phyloP scores from a whole-genome alignment of 2,888 invertebrate species.

The Meandrusa payeni region DNA sequence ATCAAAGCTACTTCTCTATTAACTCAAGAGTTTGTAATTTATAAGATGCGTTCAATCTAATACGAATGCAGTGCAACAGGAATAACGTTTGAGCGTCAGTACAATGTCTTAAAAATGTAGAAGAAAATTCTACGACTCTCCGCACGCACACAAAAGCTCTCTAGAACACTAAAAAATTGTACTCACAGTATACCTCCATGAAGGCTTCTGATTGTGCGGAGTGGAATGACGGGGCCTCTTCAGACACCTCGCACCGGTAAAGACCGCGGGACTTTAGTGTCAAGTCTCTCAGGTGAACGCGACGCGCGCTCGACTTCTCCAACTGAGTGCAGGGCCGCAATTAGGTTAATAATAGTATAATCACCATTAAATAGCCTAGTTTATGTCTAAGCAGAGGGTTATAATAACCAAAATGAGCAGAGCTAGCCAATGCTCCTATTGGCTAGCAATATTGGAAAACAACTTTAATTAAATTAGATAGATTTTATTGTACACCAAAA shows the following conservation, averaged over 20 bases:
- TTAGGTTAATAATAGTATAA: conserved; percentile 23
- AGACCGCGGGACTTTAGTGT: conserved; percentile 86
- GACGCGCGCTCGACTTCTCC: conserved; percentile 83
- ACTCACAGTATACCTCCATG: conserved; percentile 88
- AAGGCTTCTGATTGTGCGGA: conserved; percentile 86
- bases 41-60: too few species aligned
- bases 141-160: conserved; percentile 10
- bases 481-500: too few species aligned
- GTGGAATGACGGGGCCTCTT: conserved; percentile 89
- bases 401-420: conserved; percentile 12
- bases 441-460: conserved; percentile 2
- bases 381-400: conserved; percentile 5
- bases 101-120: conserved; percentile 1
- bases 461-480: not conserved
- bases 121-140: conserved; percentile 3
- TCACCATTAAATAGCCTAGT: conserved; percentile 17
- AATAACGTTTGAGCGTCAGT: too few species aligned
- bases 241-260: conserved; percentile 88
- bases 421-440: conserved; percentile 1
- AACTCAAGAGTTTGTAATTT: too few species aligned
- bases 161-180: conserved; percentile 14
- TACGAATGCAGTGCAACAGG: too few species aligned
- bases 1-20: too few species aligned
- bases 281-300: conserved; percentile 84
- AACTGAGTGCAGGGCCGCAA: conserved; percentile 59